These are phyloP conservation scores for Malthinus flaveolus DNA, from an alignment of 2,888 invertebrate genomes.

Conservation along the genomic window DNA sequence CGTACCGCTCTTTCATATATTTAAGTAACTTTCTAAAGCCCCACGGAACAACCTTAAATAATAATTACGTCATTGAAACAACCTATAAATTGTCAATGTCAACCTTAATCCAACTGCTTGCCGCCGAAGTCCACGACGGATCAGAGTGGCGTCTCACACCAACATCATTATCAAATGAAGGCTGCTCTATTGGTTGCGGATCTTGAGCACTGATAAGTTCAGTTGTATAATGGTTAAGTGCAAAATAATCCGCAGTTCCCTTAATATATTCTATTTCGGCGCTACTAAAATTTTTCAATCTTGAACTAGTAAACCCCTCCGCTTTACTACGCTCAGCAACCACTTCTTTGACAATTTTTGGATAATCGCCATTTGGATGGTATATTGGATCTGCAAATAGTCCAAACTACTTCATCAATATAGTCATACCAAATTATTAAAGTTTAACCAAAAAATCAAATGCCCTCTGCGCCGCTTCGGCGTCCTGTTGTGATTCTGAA, in stretches of 20 bases:
- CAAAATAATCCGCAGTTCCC: conserved; percentile 58
- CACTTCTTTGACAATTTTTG: conserved; percentile 57
- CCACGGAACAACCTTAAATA: conserved; percentile 9
- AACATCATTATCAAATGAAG: conserved; percentile 2
- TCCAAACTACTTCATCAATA: conserved; percentile 43
- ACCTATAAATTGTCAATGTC: neutral
- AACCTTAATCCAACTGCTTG: neutral
- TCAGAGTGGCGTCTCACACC: neutral
- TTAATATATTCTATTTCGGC: conserved; percentile 52
- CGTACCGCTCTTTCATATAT: conserved; percentile 6
- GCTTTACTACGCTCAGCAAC: conserved; percentile 59
- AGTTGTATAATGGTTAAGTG: conserved; percentile 57
- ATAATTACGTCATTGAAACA: neutral
- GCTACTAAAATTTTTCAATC: conserved; percentile 60
- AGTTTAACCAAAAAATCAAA: conserved; percentile 59
- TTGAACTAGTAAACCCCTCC: conserved; percentile 61
- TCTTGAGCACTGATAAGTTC: conserved; percentile 23
- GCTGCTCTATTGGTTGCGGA: neutral
- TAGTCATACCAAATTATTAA: neutral
- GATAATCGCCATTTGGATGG: conserved; percentile 61
- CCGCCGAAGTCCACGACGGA: neutral
- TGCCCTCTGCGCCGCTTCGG: conserved; percentile 63
- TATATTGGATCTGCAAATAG: conserved; percentile 63
- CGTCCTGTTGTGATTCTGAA: conserved; percentile 59
- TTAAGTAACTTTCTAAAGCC: neutral